A percentile compares a stretch with the other conserved stretches of the same genome.
phyloP scores from a whole-genome alignment of 2,888 invertebrate genomes.

The Orgyia antiqua region DNA sequence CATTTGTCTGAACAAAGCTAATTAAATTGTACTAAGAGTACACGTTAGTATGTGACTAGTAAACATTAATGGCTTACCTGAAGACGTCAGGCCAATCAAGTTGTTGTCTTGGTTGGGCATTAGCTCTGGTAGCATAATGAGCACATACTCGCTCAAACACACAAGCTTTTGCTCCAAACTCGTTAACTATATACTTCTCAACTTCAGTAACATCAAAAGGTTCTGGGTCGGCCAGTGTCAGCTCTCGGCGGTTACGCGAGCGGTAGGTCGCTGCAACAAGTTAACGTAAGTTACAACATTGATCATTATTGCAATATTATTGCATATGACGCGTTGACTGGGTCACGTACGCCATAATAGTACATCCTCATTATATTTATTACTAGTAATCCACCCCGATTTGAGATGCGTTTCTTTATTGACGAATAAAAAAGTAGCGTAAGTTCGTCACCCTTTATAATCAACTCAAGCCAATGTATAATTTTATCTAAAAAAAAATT shows the following conservation, averaged over 20 bases:
- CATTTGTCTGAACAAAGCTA: too few species aligned
- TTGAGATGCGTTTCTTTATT: too few species aligned
- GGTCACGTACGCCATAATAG: background rate
- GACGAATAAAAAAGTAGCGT: too few species aligned
- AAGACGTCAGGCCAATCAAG: conserved; percentile 88
- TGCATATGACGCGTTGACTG: background rate
- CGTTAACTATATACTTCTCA: conserved; percentile 87
- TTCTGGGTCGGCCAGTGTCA: conserved; percentile 40
- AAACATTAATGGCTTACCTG: conserved; percentile 77
- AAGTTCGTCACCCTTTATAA: too few species aligned
- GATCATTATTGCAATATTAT: background rate
- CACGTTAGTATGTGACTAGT: too few species aligned
- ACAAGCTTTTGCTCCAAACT: conserved; percentile 88
- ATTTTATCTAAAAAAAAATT: too few species aligned
- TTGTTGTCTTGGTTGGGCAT: conserved; percentile 56
- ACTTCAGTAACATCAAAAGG: conserved; percentile 82
- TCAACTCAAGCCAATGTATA: too few species aligned
- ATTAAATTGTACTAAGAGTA: too few species aligned
- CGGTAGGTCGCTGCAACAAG: conserved; percentile 82
- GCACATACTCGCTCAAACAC: conserved; percentile 88
- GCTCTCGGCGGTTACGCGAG: conserved; percentile 79
- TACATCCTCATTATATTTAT: too few species aligned
- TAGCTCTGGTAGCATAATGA: conserved; percentile 81
- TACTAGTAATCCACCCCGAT: too few species aligned
- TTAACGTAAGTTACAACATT: conserved; percentile 3